Base-by-base conservation (phyloP, 2,797 vertebrate genomes). In the Melanotaenia nigrans region DNA sequence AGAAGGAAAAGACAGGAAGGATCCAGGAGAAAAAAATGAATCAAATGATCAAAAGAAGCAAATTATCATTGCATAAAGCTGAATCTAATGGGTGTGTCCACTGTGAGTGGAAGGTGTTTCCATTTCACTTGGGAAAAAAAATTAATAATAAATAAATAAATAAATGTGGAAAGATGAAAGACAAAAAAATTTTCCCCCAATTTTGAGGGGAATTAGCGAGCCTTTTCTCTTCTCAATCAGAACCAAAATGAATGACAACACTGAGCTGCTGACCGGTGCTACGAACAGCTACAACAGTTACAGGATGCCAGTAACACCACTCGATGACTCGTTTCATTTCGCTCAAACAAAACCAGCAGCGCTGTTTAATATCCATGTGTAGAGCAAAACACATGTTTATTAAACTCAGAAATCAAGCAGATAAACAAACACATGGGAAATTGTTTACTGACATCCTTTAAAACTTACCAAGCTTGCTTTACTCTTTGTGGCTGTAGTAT, bases 191-290 rank as follows among this genome's bases (percentile, higher is more conserved):
- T 66, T 33, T 71, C 71, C 84, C 78, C 86, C 79, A 71, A 79
- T 67, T 68, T 77, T 79, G 73, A 84, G 77, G 78, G 84, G 79
- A 87, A 89, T 86, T 80, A 82, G 81, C 74, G 62, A 84, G 83
- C 75, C 84, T 90, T 95, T 95, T 95, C 95, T 95, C 94, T 95
- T 95, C 94, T 95, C 95, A 95, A 90, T 94, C 94, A 95, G 94
- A 95, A 95, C 94, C 93, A 92, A 85, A 88, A 89, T 73, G 75
- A 84, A 75, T 82, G 72, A 79, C 71, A 78, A 77, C 75, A 77
- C 69, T 42, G 71, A 71, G 69, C 49, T 42, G 69, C 86, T 89
- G 81, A 79, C 89, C 87, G 90, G 87, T 92, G 91, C 89, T 90
- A 80, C 33, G 61, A 81, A 78, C 84, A 82, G 84, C 77, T 79